Base-by-base conservation (phyloP, 2,113 vertebrate genomes). In the Ursus arctos region DNA sequence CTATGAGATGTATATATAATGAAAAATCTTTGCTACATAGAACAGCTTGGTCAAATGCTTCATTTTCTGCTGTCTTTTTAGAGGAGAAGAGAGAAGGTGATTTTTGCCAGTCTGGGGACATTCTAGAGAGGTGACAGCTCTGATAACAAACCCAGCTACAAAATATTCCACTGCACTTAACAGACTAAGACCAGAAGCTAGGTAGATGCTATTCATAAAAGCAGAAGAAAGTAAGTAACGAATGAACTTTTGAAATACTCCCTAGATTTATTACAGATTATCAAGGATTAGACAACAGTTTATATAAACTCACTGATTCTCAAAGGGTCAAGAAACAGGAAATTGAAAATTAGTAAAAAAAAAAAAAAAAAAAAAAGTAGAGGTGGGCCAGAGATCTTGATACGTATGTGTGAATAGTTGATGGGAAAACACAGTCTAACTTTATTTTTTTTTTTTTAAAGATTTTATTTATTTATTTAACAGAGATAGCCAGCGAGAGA, bases 31-130 rank as follows among this genome's bases (percentile, higher is more conserved):
- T 14, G 10, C 31, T 36, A 43, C 71, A 89, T 81, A n/a, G 57
- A 97, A 89, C 33, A 82, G 63, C 80, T 96, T 97, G 92, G 91
- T 92, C 96, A 95, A 97, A 94, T 97, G 94, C 94, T 95, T 98
- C 92, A 77, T 98, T 98, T 98, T 92, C 97, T 95, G 83, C 88
- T 96, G 72, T 96, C 98, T 98, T 84, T 81, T 97, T 94, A 97
- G 95, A 97, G 80, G 72, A 97, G 92, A 94, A 82, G 93, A 95
- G 94, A 95, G 90, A 87, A 85, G 57, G 91, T 93, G 92, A 33
- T 93, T 83, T 97, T 69, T 92, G 65, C 95, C 91, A 63, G 14
- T 93, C 95, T 94, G 67, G 24, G 55, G 51, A 55, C 92, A 82
- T 77, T 97, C 86, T 15, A 93, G 79, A 77, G 55, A 47, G 89